Evolutionary conservation across 2,113 vertebrate species (phyloP).

Genomic region (Anhinga anhinga): DNA sequence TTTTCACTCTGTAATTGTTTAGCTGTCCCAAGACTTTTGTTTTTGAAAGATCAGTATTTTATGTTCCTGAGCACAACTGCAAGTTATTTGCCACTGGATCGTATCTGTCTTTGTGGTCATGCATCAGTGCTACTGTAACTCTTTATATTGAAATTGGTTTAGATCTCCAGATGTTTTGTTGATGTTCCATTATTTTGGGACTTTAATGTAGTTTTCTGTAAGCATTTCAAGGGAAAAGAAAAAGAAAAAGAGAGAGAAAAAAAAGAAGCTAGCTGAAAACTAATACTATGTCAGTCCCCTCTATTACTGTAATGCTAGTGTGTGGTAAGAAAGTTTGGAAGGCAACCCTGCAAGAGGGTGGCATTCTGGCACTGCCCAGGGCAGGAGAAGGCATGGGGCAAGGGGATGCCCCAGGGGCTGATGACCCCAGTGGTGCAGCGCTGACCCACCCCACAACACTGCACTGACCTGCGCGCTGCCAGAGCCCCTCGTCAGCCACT

Average conservation of each 20-base stretch:
- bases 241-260: no score
- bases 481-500: not conserved
- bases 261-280: not conserved
- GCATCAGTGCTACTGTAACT: not conserved
- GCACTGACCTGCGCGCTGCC: not conserved
- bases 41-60: not conserved
- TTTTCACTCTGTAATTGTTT: not conserved
- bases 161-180: not conserved
- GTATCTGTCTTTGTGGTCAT: not conserved
- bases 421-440: fast-evolving
- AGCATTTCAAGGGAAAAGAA: not conserved
- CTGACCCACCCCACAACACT: fast-evolving
- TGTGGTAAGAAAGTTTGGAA: not conserved
- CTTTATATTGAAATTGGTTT: not conserved
- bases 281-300: not conserved
- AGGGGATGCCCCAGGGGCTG: not conserved
- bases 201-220: not conserved
- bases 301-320: not conserved
- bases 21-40: not conserved
- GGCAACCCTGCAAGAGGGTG: not conserved
- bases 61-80: not conserved
- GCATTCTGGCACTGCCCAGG: not conserved
- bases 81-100: not conserved
- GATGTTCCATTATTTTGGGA: not conserved
- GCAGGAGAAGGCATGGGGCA: fast-evolving